Base-by-base conservation (phyloP, 2,113 vertebrate species). In the Galbula dea region DNA sequence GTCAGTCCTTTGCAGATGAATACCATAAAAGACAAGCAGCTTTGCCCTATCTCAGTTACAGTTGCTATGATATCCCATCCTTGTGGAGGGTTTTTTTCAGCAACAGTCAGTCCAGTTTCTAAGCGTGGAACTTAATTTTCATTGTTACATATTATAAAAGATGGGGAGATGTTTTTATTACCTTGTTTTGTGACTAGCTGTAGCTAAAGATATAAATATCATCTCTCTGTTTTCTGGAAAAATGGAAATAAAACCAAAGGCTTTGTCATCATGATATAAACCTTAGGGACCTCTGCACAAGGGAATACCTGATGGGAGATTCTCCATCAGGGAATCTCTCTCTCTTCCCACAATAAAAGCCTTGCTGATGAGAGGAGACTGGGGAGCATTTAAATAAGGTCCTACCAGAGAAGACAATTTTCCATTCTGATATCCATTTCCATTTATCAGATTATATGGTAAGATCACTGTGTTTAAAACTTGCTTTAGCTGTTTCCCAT, bases 21-120 rank as follows among this genome's bases (percentile, higher is more conserved):
- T 66, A 74, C 72, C 29, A 43, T 88, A 71, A 80, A 95, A 86
- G 68, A 77, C n/a, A 51, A 85, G 36, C 46, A 93, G 39, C 86
- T 89, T 95, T 90, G 79, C 80, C 89, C 63, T 58, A 13, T 88
- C 79, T 90, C 65, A 36, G 73, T 86, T 93, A 48, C 43, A 71
- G 22, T n/a, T 69, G 67, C 52, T 12, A 17, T 58, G 34, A 80
- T 75, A 94, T 76, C 41, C 26, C 23, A 34, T 88, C 46, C n/a
- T 86, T 73, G 5, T 39, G 65, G 24, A 46, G 4, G n/a, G n/a
- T n/a, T 73, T 41, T 49, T 87, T 62, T 78, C 36, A 63, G 59
- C 15, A 58, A 39, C 71, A 32, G 32, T 81, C 63, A 32, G 20
- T 75, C 45, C 5, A 32, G 27, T 87, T 86, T 58, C 55, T 93